These are phyloP conservation scores for Drosophila paranaensis DNA, from an alignment of 2,888 invertebrate genomes.

Conservation along the genomic window DNA sequence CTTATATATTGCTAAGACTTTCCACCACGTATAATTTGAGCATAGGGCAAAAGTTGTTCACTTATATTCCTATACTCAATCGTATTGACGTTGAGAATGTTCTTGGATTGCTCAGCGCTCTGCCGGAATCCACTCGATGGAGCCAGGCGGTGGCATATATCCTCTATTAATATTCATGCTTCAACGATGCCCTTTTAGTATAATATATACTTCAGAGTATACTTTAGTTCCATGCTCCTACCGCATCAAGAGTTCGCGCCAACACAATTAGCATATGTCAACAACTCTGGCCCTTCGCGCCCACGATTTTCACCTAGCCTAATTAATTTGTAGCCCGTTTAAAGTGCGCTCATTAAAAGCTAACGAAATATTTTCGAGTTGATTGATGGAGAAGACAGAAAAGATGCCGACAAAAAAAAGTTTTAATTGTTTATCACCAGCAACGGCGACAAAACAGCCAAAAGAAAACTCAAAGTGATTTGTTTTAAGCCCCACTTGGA, in stretches of 20 bases:
- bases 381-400: slow-evolving; percentile 33
- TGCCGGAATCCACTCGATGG: no score
- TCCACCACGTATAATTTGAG: no score
- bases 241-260: not conserved
- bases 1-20: no score
- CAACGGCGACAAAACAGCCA: slow-evolving; percentile 8
- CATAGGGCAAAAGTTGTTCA: no score
- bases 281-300: not conserved
- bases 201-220: not conserved
- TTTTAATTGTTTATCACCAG: slow-evolving; percentile 40
- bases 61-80: no score
- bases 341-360: slow-evolving; percentile 27
- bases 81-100: no score
- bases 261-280: slow-evolving; percentile 1
- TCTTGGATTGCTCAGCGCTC: no score
- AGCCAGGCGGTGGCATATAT: no score
- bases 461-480: slow-evolving; percentile 55
- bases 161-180: no score
- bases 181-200: no score
- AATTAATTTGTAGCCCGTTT: slow-evolving; percentile 53
- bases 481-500: slow-evolving; percentile 11
- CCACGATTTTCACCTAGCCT: slow-evolving; percentile 11
- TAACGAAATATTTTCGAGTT: slow-evolving; percentile 42
- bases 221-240: not conserved
- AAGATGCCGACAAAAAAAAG: slow-evolving; percentile 51